phyloP scores from a whole-genome alignment of 2,888 invertebrate genomes.

The Rugalucina vietnamica region DNA sequence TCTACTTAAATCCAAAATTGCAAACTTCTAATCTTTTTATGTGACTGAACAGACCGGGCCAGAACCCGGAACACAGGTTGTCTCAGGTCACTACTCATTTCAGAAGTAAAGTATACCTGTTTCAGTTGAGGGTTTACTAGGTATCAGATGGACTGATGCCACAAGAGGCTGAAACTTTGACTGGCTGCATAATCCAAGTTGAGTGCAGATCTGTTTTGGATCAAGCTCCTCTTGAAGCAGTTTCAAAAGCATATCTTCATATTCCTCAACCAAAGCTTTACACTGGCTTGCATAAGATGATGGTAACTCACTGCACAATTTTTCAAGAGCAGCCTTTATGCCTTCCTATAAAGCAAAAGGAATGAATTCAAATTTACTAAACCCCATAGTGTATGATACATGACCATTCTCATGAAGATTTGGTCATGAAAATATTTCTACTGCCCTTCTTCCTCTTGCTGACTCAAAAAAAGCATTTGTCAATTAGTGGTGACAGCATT shows the following conservation, averaged over 20 bases:
- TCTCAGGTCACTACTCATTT: no score
- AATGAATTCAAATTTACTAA: no score
- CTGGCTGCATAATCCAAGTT: conserved; percentile 73
- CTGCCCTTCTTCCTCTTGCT: no score
- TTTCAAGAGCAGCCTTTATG: conserved; percentile 89
- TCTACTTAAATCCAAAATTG: no score
- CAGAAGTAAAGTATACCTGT: not conserved
- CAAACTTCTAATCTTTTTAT: no score
- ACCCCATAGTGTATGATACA: no score
- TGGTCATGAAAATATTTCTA: no score
- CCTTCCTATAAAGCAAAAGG: conserved; percentile 89
- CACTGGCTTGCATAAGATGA: conserved; percentile 88
- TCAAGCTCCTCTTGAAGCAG: conserved; percentile 75
- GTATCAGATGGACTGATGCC: not conserved
- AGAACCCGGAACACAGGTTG: no score
- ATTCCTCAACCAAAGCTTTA: conserved; percentile 86
- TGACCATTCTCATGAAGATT: no score
- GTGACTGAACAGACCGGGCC: no score
- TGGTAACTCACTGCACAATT: conserved; percentile 89
- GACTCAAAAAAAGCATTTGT: no score
- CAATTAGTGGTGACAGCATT: no score
- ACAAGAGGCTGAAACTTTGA: not conserved
- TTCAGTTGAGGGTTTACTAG: conserved; percentile 4
- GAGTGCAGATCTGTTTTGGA: conserved; percentile 75
- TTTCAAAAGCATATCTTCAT: conserved; percentile 75